Percentiles rank a stretch among this genome's conserved stretches.
These are phyloP conservation scores for Bicyclus anynana DNA, from an alignment of 1,140 invertebrate species.

Conservation along the genomic window DNA sequence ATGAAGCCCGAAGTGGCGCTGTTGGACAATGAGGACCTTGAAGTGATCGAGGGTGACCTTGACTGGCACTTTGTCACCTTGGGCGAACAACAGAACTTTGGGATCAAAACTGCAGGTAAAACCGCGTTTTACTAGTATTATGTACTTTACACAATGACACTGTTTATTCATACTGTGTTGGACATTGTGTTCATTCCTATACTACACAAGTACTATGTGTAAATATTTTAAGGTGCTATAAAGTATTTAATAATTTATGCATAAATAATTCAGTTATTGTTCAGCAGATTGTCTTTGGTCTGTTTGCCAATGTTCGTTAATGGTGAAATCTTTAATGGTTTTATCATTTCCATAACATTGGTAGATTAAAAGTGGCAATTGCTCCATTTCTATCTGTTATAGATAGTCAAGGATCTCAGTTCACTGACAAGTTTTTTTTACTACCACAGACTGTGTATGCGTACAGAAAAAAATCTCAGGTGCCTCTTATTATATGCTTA, in stretches of 20 bases:
- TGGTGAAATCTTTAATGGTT: constrained; percentile 44
- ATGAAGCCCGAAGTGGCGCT: constrained; percentile 99
- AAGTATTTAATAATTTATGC: too few relatives aligned
- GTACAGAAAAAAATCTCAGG: too few relatives aligned
- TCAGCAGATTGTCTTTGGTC: too few relatives aligned
- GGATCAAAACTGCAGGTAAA: constrained; percentile 89
- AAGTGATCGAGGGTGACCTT: constrained; percentile 91
- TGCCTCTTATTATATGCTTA: too few relatives aligned
- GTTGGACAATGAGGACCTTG: constrained; percentile 94
- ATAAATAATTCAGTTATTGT: too few relatives aligned
- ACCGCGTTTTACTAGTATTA: background rate
- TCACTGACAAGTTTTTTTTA: constrained; percentile 36
- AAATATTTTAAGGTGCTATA: too few relatives aligned
- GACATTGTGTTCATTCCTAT: too few relatives aligned
- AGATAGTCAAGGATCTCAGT: constrained; percentile 62
- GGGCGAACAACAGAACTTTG: constrained; percentile 97
- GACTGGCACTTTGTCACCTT: constrained; percentile 99
- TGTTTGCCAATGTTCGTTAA: constrained; percentile 76
- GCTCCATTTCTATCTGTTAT: constrained; percentile 55
- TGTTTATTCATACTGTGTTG: too few relatives aligned
- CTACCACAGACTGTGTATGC: too few relatives aligned
- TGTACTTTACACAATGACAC: too few relatives aligned
- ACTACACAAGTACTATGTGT: too few relatives aligned
- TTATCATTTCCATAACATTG: constrained; percentile 75
- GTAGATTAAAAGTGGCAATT: constrained; percentile 65